Percentiles rank a stretch among this genome's conserved stretches.
Evolutionary conservation across 2,888 invertebrate genomes (phyloP).

Genomic region (Tachina fera): DNA sequence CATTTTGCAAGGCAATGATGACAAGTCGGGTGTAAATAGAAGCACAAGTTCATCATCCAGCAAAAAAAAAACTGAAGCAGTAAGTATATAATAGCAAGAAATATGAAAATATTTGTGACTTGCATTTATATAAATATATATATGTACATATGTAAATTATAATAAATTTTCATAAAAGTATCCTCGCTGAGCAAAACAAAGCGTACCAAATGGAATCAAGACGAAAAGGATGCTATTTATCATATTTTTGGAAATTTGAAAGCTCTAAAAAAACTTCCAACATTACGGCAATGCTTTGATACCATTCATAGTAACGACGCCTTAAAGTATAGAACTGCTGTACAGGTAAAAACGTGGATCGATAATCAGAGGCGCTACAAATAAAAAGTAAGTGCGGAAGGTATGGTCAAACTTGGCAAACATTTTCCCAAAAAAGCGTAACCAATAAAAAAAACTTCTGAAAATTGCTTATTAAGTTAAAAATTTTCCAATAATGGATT

Average conservation of each 20-base stretch:
- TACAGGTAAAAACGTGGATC: not conserved
- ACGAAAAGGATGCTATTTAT: not conserved
- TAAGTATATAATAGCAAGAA: not conserved
- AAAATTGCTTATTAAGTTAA: too few species aligned
- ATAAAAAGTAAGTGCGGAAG: not conserved
- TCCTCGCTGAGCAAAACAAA: not conserved
- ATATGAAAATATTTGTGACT: too few species aligned
- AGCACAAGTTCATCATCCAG: not conserved
- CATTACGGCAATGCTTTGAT: not conserved
- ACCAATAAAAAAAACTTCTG: too few species aligned
- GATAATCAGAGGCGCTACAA: conserved; percentile 21
- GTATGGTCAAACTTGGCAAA: too few species aligned
- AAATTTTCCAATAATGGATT: too few species aligned
- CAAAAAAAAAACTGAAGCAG: not conserved
- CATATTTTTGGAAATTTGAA: conserved; percentile 7
- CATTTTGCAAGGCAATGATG: too few species aligned
- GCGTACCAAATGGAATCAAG: not conserved
- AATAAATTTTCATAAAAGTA: not conserved
- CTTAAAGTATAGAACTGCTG: not conserved
- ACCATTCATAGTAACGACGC: not conserved
- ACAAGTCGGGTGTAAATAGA: not conserved
- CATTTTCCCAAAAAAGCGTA: too few species aligned
- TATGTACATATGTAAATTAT: too few species aligned
- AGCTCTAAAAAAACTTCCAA: not conserved
- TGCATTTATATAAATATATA: too few species aligned